Base-by-base conservation (phyloP, 2,888 invertebrate genomes). In the Watsonalla binaria region DNA sequence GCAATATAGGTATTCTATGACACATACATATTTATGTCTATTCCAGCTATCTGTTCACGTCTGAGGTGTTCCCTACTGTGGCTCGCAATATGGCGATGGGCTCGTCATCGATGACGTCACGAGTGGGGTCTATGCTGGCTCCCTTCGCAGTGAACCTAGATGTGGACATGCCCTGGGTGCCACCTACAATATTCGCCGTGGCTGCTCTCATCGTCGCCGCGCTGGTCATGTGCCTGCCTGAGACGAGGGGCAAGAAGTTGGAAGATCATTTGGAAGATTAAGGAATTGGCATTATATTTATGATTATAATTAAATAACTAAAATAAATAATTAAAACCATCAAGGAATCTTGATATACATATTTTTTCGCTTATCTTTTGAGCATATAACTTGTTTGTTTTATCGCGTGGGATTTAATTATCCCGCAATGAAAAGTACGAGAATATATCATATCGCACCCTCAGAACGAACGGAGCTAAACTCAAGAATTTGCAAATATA, bases 41-140 rank as follows among this genome's bases (percentile, higher is more conserved):
- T 55, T 56, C 14, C 56, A 58, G 56, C 13, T 92, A 92, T 65
- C 80, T 92, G 42, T 86, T 89, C 61, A 92, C 92, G 0, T 84
- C 92, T 50, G 92, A 92, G 75, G 78, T 92, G 66, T 92, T 92
- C 61, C 92, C 92, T 1, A 92, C 92, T 0, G 85, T 84, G 15
- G 71, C 92, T 46, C 75, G 92, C 55, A 91, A 92, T 61, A 91
- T 92, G 24, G 76, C 92, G 46, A 85, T 92, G 72, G 91, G 90
- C 5, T 78, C 82, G 33, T 92, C 92, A 68, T 92, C 92, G 15
- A 92, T 92, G 78, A 82, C 90, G 53, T 92, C 91, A 24, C 78
- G 92, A 51, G 76, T 91, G 52, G 92, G 92, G 15, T 90, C 92
- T 1, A 91, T 92, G 79, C 68, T 92, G 48, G 86, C 92, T 14